Conservation (phyloP, 2,888 invertebrate genomes). For the Plebejus melissa region DNA sequence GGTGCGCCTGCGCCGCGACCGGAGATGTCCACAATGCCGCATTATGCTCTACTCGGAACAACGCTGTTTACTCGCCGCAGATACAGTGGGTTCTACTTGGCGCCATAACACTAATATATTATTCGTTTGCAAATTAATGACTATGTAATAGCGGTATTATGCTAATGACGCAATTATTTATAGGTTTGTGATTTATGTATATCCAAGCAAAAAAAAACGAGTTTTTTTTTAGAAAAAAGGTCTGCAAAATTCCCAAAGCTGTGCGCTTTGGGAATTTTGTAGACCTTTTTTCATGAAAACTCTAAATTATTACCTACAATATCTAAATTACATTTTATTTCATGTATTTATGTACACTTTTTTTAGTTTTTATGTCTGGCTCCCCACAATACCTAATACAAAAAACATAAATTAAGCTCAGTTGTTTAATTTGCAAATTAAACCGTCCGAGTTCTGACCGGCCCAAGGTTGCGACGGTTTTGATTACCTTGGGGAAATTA, state of each 20-base stretch:
- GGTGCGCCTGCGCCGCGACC: conserved; percentile 36
- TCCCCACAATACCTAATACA: neutral
- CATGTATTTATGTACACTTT: neutral
- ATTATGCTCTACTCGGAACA: conserved; percentile 47
- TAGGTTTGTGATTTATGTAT: neutral
- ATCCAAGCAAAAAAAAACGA: neutral
- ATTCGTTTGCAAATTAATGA: neutral
- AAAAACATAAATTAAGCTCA: conserved; percentile 11
- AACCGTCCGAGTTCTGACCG: conserved; percentile 19
- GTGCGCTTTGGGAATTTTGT: too few relatives aligned
- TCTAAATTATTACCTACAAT: neutral
- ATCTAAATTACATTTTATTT: neutral
- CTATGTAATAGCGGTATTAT: neutral
- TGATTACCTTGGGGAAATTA: conserved; percentile 12
- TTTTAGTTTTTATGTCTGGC: neutral
- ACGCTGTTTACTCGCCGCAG: conserved; percentile 42
- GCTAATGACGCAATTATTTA: neutral
- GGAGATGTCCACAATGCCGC: conserved; percentile 45
- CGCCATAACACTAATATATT: neutral
- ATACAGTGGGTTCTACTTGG: conserved; percentile 36
- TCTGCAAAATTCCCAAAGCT: neutral
- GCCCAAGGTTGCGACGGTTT: neutral
- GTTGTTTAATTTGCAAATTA: conserved; percentile 20
- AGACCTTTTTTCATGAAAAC: too few relatives aligned
- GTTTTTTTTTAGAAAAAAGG: neutral